Evolutionary conservation across 2,888 invertebrate genomes (phyloP).

Genomic region (Pilophorus perplexus): DNA sequence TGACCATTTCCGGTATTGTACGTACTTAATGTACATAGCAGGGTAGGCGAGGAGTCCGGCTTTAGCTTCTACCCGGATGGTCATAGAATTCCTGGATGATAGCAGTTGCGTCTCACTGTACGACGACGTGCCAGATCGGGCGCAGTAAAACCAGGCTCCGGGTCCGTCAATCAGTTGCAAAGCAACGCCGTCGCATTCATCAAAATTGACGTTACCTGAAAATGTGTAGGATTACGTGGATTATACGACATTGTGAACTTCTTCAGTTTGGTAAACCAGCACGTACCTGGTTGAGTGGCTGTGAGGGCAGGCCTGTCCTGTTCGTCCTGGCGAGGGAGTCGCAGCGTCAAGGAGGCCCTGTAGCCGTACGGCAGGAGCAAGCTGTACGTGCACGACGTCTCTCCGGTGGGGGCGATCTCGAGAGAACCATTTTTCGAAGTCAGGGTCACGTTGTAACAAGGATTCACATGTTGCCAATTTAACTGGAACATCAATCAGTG

Average conservation of each 20-base stretch:
- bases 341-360: constrained; percentile 55
- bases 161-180: constrained; percentile 60
- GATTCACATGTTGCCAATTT: constrained; percentile 54
- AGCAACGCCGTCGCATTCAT: constrained; percentile 59
- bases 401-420: constrained; percentile 58
- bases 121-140: constrained; percentile 50
- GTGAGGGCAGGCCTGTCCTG: constrained; percentile 17
- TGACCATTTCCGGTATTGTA: no score
- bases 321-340: constrained; percentile 3
- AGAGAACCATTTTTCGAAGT: constrained; percentile 62
- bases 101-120: constrained; percentile 60
- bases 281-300: constrained; percentile 13
- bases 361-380: constrained; percentile 71
- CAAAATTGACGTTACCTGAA: constrained; percentile 11
- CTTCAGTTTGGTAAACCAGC: no score
- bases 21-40: constrained; percentile 48
- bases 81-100: constrained; percentile 59
- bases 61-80: constrained; percentile 22
- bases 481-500: no score
- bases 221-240: neutral
- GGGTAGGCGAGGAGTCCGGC: constrained; percentile 33
- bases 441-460: constrained; percentile 68
- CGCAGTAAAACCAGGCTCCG: constrained; percentile 62
- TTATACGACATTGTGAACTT: no score
- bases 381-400: constrained; percentile 65